A percentile compares a stretch with the other conserved stretches of the same genome.
Conservation (phyloP, 2,888 invertebrate species). For the Brassicogethes aeneus region DNA sequence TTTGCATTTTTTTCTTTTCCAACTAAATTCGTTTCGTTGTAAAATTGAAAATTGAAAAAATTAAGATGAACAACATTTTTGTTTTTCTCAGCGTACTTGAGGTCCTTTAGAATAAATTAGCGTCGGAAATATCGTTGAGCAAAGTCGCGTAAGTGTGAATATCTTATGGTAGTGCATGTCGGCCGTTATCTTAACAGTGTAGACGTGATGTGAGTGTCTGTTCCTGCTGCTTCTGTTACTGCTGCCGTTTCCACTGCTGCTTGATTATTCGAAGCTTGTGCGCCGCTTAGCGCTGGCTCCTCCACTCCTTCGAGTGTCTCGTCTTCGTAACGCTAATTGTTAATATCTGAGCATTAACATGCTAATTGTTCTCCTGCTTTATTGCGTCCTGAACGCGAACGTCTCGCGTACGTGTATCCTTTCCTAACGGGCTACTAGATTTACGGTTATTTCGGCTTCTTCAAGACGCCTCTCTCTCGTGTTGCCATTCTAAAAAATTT, state of each 20-base stretch:
- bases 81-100: too few species aligned
- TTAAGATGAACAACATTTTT: too few species aligned
- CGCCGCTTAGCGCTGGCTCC: constrained; percentile 21
- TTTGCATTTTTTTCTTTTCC: too few species aligned
- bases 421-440: constrained; percentile 8
- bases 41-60: too few species aligned
- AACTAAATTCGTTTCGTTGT: too few species aligned
- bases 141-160: constrained; percentile 10
- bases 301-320: constrained; percentile 27
- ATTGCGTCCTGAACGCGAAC: constrained; percentile 28
- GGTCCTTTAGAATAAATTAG: too few species aligned
- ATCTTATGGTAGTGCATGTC: constrained; percentile 28
- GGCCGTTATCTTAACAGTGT: constrained; percentile 37
- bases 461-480: too few species aligned
- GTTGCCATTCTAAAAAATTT: too few species aligned
- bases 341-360: constrained; percentile 41
- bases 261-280: constrained; percentile 44
- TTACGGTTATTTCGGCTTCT: too few species aligned
- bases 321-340: constrained; percentile 39
- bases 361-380: constrained; percentile 36
- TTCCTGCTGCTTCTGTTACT: too few species aligned
- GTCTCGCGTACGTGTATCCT: constrained; percentile 21
- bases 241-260: too few species aligned
- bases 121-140: too few species aligned
- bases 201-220: constrained; percentile 40